A percentile compares a stretch with the other conserved stretches of the same genome.
Conservation (phyloP, 37 sponge, comb jelly and placozoan species). For the Chondrilla cf. caribensis region DNA sequence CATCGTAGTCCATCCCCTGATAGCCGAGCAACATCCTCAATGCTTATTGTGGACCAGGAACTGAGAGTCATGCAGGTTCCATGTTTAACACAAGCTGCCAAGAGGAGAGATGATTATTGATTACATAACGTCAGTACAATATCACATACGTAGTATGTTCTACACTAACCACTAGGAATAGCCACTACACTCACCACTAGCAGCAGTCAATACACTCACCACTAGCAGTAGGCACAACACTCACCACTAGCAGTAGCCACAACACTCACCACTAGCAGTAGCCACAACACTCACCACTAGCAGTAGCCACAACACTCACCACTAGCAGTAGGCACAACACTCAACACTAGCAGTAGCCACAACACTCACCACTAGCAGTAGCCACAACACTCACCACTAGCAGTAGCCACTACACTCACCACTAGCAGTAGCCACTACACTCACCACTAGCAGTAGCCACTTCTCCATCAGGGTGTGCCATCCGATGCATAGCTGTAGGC, state of each 20-base stretch:
- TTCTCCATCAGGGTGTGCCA: constrained; percentile 90
- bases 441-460: constrained; percentile 77
- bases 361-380: constrained; percentile 68
- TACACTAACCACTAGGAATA: neutral
- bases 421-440: constrained; percentile 63
- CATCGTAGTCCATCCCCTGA: constrained; percentile 54
- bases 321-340: constrained; percentile 63
- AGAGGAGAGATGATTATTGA: no score
- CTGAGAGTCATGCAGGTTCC: constrained; percentile 80
- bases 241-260: constrained; percentile 77
- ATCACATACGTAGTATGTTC: neutral
- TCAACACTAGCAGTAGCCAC: constrained; percentile 76
- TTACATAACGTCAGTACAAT: neutral
- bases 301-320: constrained; percentile 70
- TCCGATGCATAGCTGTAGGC: constrained; percentile 85
- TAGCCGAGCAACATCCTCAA: constrained; percentile 77
- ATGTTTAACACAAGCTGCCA: constrained; percentile 44
- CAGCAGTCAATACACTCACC: constrained; percentile 70
- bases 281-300: constrained; percentile 63
- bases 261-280: constrained; percentile 68
- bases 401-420: constrained; percentile 68
- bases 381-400: constrained; percentile 63
- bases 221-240: constrained; percentile 63
- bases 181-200: constrained; percentile 60
- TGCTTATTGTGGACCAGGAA: constrained; percentile 58